These are phyloP conservation scores for Erythrolamprus reginae DNA, from an alignment of 2,113 vertebrate species.

Conservation along the genomic window DNA sequence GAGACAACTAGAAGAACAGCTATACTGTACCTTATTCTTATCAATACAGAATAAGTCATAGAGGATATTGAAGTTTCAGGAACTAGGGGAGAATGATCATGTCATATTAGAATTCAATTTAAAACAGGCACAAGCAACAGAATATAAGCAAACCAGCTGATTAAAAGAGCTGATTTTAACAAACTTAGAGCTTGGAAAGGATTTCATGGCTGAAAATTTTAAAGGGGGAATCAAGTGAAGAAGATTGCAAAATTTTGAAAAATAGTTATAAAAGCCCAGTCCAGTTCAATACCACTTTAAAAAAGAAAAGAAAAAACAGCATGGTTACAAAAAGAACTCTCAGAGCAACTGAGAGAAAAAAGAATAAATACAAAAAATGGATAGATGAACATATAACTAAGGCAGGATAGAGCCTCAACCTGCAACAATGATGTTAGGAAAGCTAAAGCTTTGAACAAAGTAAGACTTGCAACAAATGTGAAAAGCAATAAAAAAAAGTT, in stretches of 20 bases:
- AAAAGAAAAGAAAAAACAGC: not conserved
- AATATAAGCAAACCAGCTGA: not conserved
- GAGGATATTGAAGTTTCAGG: too few species aligned
- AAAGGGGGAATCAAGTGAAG: not conserved
- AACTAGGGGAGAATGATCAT: not conserved
- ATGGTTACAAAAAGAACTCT: not conserved
- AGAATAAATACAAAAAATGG: not conserved
- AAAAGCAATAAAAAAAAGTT: not conserved
- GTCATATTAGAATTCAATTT: not conserved
- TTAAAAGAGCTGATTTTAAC: not conserved
- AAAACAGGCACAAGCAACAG: not conserved
- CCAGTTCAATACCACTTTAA: not conserved
- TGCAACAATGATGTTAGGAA: too few species aligned
- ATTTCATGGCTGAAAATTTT: not conserved
- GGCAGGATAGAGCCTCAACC: not conserved
- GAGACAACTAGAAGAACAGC: too few species aligned
- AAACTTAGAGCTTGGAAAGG: not conserved
- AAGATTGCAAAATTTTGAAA: not conserved
- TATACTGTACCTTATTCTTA: too few species aligned
- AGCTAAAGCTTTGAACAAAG: not conserved
- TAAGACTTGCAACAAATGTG: not conserved
- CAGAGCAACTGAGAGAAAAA: not conserved
- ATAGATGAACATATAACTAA: not conserved
- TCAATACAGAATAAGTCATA: too few species aligned
- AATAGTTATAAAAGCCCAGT: not conserved